Base-by-base conservation (phyloP, 2,888 invertebrate species). In the Hybos culiciformis region DNA sequence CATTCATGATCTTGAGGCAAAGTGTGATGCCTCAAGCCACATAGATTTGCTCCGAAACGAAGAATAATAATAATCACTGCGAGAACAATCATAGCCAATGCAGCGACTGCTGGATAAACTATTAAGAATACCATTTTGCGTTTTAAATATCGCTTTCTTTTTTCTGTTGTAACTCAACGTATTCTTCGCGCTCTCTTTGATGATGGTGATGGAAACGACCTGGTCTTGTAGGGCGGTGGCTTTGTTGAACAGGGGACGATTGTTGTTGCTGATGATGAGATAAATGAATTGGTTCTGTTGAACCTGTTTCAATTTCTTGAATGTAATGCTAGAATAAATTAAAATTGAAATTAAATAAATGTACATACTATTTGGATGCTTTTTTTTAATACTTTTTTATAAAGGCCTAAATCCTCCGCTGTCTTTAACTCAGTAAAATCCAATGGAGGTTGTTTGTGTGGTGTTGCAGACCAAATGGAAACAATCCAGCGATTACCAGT, bases 401-500 rank as follows among this genome's bases (percentile, higher is more conserved):
- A 17, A 18, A 24, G 8, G 12, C 15, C 15, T 15, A 58, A 60
- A 62, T 46, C 59, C 61, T 42, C 60, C 70, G 2, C 66, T 69
- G 53, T 68, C 70, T 54, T 80, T 0, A 88, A 64, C 61, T 87
- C 87, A 0, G 80, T 78, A 41, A 82, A 73, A 61, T 88, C 87
- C 5, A 87, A 63, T 1, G 90, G 79, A 4, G 85, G 83, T 59
- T 85, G 84, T 51, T 82, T 79, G 60, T 85, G 81, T 0, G 88
- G 87, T 5, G 85, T 81, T 29, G 82, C 73, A 3, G 86, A 81
- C 84, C 85, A 90, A 60, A 90, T 71, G 3, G 87, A 81, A 15
- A 83, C 77, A 46, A 88, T 68, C 83, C 83, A 87, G 56, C 85
- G 82, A 61, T 84, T 88, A 54, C 56, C 85, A 60, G 84, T 85